These are phyloP conservation scores for Ormia ochracea DNA, from an alignment of 2,888 invertebrate species.

Conservation along the genomic window DNA sequence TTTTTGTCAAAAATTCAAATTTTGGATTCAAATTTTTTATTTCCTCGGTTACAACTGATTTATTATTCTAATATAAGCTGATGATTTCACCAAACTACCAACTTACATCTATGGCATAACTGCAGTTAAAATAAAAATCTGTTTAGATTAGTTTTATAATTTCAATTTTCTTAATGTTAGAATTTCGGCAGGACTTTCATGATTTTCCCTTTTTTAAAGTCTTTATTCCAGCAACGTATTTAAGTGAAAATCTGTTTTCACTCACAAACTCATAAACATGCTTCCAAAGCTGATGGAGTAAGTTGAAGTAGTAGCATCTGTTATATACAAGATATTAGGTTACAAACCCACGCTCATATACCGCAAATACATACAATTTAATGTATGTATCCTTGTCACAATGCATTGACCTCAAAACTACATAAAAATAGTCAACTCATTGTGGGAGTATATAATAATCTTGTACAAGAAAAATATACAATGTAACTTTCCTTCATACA, in stretches of 20 bases:
- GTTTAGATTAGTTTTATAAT: no score
- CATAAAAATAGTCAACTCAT: conserved; percentile 18
- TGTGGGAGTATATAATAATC: not conserved
- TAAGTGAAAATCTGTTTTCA: not conserved
- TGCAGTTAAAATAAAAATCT: no score
- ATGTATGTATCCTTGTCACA: conserved; percentile 67
- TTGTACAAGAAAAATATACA: not conserved
- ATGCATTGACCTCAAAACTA: conserved; percentile 66
- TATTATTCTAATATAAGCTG: no score
- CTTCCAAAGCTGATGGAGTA: not conserved
- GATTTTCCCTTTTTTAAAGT: not conserved
- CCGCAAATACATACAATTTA: not conserved
- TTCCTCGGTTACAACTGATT: no score
- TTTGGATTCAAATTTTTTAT: no score
- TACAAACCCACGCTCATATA: not conserved
- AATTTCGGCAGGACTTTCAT: no score
- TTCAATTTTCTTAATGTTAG: no score
- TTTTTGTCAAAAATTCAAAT: no score
- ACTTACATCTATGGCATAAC: no score
- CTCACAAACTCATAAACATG: not conserved
- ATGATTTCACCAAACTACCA: no score
- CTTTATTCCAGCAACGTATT: not conserved
- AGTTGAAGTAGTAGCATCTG: conserved; percentile 16
- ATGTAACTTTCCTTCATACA: not conserved
- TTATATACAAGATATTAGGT: not conserved